Percentiles rank a stretch among this genome's conserved stretches.
These are phyloP conservation scores for Drosophila pectinifera DNA, from an alignment of 1,140 invertebrate species.

Conservation along the genomic window DNA sequence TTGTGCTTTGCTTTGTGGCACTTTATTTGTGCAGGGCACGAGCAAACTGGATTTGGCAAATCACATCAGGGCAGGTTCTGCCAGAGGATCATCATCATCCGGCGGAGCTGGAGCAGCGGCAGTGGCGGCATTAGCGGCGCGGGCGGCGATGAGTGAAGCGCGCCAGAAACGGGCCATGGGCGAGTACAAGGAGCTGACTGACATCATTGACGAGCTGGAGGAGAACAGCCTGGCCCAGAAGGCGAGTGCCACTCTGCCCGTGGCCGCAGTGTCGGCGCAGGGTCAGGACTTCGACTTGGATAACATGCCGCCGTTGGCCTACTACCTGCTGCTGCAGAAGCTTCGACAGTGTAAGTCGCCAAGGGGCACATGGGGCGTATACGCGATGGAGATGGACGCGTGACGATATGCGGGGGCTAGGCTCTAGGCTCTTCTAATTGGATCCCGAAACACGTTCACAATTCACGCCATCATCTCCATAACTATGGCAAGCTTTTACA, in stretches of 20 bases:
- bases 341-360: conserved; percentile 70
- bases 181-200: conserved; percentile 77
- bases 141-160: conserved; percentile 41
- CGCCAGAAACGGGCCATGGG: conserved; percentile 77
- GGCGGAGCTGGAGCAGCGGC: conserved; percentile 12
- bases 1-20: conserved; percentile 52
- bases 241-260: conserved; percentile 35
- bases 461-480: conserved; percentile 39
- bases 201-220: conserved; percentile 78
- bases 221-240: conserved; percentile 71
- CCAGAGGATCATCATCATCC: conserved; percentile 33
- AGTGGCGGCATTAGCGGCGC: conserved; percentile 21
- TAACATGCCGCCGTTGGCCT: conserved; percentile 77
- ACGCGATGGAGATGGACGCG: conserved; percentile 20
- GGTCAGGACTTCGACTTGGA: conserved; percentile 77
- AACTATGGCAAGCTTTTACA: conserved; percentile 22
- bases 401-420: conserved; percentile 23
- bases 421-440: conserved; percentile 22
- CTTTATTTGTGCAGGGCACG: conserved; percentile 74
- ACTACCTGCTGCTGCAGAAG: conserved; percentile 78
- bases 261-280: conserved; percentile 35
- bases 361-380: conserved; percentile 49
- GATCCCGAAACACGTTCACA: conserved; percentile 44
- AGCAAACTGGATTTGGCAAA: conserved; percentile 78
- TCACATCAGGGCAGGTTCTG: conserved; percentile 62